Evolutionary conservation across 2,797 vertebrate genomes (phyloP).

Genomic region (Nannoperca obscura): DNA sequence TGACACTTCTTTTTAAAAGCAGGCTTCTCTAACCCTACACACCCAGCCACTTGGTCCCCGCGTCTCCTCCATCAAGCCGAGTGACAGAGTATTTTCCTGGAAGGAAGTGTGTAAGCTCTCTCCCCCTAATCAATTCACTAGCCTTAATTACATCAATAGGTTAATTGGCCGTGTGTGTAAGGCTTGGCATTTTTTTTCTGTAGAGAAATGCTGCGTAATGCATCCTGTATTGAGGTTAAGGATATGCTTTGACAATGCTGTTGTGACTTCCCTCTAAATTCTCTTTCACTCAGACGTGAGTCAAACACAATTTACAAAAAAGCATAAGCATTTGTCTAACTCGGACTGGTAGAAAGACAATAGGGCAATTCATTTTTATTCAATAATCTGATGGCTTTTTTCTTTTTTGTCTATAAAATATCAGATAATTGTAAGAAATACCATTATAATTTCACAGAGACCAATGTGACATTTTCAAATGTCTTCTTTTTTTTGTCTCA

Average conservation of each 20-base stretch:
- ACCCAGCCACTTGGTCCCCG: constrained; percentile 8
- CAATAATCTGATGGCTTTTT: not conserved
- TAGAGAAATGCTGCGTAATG: constrained; percentile 69
- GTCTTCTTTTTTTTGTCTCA: not conserved
- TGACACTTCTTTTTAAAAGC: constrained; percentile 43
- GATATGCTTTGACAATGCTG: constrained; percentile 57
- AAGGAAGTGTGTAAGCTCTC: constrained; percentile 68
- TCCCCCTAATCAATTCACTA: constrained; percentile 73
- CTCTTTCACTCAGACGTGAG: constrained; percentile 26
- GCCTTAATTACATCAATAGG: constrained; percentile 85
- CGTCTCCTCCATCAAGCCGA: constrained; percentile 54
- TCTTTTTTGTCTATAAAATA: not conserved
- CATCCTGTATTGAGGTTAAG: constrained; percentile 50
- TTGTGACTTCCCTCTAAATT: constrained; percentile 5
- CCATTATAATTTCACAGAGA: not conserved
- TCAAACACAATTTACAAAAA: constrained; percentile 20
- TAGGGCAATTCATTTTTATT: not conserved
- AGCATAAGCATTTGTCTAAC: constrained; percentile 5
- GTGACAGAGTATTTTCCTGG: constrained; percentile 74
- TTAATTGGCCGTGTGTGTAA: constrained; percentile 79
- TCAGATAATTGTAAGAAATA: not conserved
- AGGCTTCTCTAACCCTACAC: constrained; percentile 5
- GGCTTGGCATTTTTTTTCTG: constrained; percentile 65
- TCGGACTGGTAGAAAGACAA: not conserved
- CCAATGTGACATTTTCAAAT: not conserved